A percentile compares a stretch with the other conserved stretches of the same genome.
Conservation (phyloP, 2,888 invertebrate species). For the Andrena trimmerana region DNA sequence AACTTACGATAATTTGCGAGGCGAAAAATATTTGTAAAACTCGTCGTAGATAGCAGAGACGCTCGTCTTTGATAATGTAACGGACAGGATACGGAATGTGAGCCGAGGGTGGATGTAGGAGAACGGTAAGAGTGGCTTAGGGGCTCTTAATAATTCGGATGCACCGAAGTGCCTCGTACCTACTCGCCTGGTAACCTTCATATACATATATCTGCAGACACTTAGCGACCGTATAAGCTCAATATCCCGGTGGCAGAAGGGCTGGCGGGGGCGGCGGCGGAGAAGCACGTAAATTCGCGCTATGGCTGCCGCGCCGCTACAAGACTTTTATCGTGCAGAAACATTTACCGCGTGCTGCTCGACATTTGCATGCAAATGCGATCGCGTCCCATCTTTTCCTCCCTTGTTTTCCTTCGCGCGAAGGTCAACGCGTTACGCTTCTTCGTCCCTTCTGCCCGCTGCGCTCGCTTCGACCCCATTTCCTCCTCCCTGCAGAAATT, state of each 20-base stretch:
- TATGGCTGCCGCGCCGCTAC: conserved; percentile 74
- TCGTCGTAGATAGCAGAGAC: conserved; percentile 15
- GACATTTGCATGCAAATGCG: conserved; percentile 82
- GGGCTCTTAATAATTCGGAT: conserved; percentile 81
- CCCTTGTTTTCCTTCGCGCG: conserved; percentile 57
- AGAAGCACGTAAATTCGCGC: conserved; percentile 79
- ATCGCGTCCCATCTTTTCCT: conserved; percentile 71
- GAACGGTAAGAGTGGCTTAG: conserved; percentile 77
- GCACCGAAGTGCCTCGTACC: conserved; percentile 69
- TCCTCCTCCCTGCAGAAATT: conserved; percentile 16
- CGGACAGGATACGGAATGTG: conserved; percentile 64
- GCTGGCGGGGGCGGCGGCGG: conserved; percentile 30
- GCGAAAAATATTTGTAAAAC: conserved; percentile 32
- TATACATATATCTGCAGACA: conserved; percentile 59
- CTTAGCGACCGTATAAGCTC: conserved; percentile 62
- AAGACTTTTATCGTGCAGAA: conserved; percentile 82
- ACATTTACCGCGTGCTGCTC: conserved; percentile 77
- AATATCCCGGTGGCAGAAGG: conserved; percentile 29
- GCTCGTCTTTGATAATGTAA: conserved; percentile 77
- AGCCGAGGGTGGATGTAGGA: conserved; percentile 55
- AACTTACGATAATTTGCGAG: background rate
- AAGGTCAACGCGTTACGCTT: conserved; percentile 60
- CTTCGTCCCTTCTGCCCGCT: conserved; percentile 17
- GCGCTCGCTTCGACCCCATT: conserved; percentile 17
- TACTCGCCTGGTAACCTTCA: conserved; percentile 51